phyloP scores from a whole-genome alignment of 2,888 invertebrate genomes.

The Tupiocoris notatus region DNA sequence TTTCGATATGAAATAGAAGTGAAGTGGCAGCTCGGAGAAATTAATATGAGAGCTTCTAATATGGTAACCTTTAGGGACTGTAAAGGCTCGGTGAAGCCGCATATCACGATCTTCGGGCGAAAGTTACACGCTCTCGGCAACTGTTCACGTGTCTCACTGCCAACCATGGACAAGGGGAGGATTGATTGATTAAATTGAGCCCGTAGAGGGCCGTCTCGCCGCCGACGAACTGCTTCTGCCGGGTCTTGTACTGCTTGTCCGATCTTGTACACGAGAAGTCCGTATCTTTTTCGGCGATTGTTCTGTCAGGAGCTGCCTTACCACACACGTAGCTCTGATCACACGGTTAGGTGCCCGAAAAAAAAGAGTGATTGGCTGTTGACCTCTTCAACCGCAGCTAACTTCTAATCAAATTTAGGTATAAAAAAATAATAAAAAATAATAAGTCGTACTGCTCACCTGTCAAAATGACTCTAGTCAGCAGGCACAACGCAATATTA shows the following conservation, averaged over 20 bases:
- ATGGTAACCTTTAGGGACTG: neutral
- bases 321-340: neutral
- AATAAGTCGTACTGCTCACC: too few species aligned
- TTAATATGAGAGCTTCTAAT: neutral
- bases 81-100: neutral
- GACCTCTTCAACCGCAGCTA: too few species aligned
- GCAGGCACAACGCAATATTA: too few species aligned
- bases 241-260: neutral
- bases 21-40: neutral
- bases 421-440: too few species aligned
- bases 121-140: slow-evolving; percentile 39
- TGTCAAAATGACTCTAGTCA: too few species aligned
- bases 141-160: slow-evolving; percentile 22
- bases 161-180: neutral
- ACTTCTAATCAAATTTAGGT: too few species aligned
- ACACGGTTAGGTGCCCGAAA: neutral
- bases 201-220: neutral
- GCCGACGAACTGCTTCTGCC: neutral
- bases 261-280: neutral
- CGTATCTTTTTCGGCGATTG: neutral
- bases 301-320: neutral
- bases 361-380: neutral
- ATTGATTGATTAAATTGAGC: slow-evolving; percentile 28
- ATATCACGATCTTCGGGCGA: slow-evolving; percentile 28
- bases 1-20: neutral